Base-by-base conservation (phyloP, 1,140 invertebrate species). In the Bicyclus anynana region DNA sequence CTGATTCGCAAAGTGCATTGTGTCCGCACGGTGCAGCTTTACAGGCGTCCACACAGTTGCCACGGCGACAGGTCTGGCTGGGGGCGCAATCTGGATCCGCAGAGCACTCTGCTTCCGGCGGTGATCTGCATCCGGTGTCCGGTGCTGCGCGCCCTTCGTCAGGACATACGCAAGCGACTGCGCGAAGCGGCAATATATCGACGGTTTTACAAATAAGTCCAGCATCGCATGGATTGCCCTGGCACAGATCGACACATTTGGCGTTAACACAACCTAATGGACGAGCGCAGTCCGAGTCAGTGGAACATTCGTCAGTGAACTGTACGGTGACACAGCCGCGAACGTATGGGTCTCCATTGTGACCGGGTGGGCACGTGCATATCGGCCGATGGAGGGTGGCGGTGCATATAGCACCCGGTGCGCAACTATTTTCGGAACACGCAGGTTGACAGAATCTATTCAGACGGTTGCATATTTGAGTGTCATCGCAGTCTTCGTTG, bases 401-500 rank as follows among this genome's bases (percentile, higher is more conserved):
- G 14, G 91, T 79, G 71, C 97, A 98, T 7, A 90, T 85, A 0
- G 97, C 96, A 6, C 91, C 92, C 1, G 91, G 88, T 0, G 94
- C 95, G 72, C 96, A 97, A 0, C 93, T 92, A 18, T 93, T 92
- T 1, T 93, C 92, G 6, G 93, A 92, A 68, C 96, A 97, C 18
- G 95, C 95, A 0, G 93, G 93, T 73, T 94, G 91, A 75, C 97
- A 97, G 3, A 96, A 92, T 63, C 95, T 91, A 74, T 96, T 97
- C 2, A 96, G 84, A 48, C 94, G 90, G 69, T 97, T 95, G 75
- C 96, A 97, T 18, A 94, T 92, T 82, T 97, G 95, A 56, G 95
- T 92, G 75, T 95, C 93, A 5, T 94, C 94, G 70, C 97, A 98
- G 65, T 97, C 96, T 73, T 97, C 95, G 74, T 97, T 96, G 69